These are phyloP conservation scores for Chelonia mydas DNA, from an alignment of 2,797 vertebrate species.

Conservation along the genomic window DNA sequence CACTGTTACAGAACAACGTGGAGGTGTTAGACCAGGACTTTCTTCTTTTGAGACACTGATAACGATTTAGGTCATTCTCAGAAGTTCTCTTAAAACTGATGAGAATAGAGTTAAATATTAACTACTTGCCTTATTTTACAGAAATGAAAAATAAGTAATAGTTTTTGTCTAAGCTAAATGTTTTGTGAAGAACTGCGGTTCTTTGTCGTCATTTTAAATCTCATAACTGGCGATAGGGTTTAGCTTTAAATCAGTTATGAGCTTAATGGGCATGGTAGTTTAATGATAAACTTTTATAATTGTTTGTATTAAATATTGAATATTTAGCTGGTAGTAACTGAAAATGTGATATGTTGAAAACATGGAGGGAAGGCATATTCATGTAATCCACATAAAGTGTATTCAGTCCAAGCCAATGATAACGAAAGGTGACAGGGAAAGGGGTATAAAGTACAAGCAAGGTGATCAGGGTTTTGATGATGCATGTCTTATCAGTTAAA, in stretches of 20 bases:
- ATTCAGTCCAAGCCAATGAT: constrained; percentile 34
- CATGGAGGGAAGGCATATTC: constrained; percentile 7
- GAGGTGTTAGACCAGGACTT: background rate
- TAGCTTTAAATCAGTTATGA: constrained; percentile 64
- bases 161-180: background rate
- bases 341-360: constrained; percentile 30
- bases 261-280: constrained; percentile 63
- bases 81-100: background rate
- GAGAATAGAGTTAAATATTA: background rate
- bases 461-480: background rate
- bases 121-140: constrained; percentile 5
- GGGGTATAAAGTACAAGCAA: background rate
- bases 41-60: background rate
- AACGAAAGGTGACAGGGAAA: constrained; percentile 38
- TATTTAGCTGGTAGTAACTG: constrained; percentile 56
- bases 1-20: background rate
- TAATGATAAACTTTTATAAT: background rate
- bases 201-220: constrained; percentile 7
- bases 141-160: constrained; percentile 18
- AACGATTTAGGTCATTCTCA: background rate
- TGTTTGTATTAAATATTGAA: constrained; percentile 16
- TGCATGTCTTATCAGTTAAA: background rate
- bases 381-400: background rate
- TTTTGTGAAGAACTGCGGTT: constrained; percentile 6
- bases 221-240: background rate